Evolutionary conservation across 2,113 vertebrate genomes (phyloP).

Genomic region (Colius striatus): DNA sequence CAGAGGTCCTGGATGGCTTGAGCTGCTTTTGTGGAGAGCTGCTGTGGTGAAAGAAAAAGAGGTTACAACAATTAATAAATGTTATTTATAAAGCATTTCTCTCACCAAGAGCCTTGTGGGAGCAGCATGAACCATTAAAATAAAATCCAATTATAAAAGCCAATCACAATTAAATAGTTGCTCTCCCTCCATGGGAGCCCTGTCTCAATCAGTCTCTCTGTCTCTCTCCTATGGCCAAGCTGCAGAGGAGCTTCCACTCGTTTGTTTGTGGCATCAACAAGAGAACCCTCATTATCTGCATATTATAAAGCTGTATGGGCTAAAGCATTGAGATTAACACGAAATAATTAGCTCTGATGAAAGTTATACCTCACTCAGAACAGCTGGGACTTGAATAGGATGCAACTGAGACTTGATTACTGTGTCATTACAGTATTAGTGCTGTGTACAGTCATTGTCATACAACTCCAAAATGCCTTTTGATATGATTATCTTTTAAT

Average conservation of each 20-base stretch:
- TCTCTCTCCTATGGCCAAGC: not conserved
- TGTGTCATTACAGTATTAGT: slow-evolving; percentile 33
- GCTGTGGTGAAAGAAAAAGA: not conserved
- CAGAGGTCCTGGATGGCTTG: rapidly evolving
- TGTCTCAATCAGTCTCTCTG: not conserved
- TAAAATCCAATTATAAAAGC: slow-evolving; percentile 53
- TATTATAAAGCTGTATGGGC: slow-evolving; percentile 12
- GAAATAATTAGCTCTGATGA: slow-evolving; percentile 42
- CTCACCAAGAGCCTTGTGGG: not conserved
- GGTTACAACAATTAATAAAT: slow-evolving; percentile 3
- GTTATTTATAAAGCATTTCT: slow-evolving; percentile 48
- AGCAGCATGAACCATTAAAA: slow-evolving; percentile 25
- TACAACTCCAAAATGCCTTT: not conserved
- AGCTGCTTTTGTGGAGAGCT: not conserved
- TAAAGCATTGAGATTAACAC: slow-evolving; percentile 16
- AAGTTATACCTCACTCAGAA: slow-evolving; percentile 28
- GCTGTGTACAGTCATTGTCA: slow-evolving; percentile 22
- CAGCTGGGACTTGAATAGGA: slow-evolving; percentile 25
- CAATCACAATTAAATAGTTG: slow-evolving; percentile 50
- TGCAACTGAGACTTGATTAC: slow-evolving; percentile 50
- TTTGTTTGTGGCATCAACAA: slow-evolving; percentile 33
- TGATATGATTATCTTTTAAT: slow-evolving; percentile 31
- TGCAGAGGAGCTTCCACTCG: slow-evolving; percentile 12
- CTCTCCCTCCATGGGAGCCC: not conserved
- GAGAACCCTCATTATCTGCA: slow-evolving; percentile 11